A percentile compares a stretch with the other conserved stretches of the same genome.
Conservation (phyloP, 2,113 vertebrate species). For the Brienomyrus brachyistius region DNA sequence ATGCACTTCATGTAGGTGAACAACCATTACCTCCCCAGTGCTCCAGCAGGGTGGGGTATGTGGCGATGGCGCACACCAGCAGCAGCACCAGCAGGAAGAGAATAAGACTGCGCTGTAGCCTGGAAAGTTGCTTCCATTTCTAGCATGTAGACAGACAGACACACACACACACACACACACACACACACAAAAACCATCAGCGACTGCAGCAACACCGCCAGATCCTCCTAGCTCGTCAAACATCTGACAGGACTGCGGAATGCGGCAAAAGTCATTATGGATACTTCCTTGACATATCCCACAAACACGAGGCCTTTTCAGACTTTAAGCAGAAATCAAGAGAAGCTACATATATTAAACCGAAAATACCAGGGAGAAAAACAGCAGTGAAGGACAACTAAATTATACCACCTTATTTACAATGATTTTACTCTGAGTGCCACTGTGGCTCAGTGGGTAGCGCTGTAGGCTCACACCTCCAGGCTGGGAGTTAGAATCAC, state of each 20-base stretch:
- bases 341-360: background rate
- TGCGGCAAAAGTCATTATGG: background rate
- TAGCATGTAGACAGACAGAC: slow-evolving; percentile 40
- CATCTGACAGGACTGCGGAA: background rate
- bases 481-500: background rate
- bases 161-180: slow-evolving; percentile 21
- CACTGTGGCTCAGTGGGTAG: background rate
- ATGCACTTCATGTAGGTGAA: background rate
- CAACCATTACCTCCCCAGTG: slow-evolving; percentile 66
- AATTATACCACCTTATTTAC: background rate
- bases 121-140: slow-evolving; percentile 93
- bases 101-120: slow-evolving; percentile 78
- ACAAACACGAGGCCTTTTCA: background rate
- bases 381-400: background rate
- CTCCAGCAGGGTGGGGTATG: slow-evolving; percentile 56
- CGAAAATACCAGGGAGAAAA: background rate
- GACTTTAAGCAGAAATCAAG: background rate
- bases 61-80: slow-evolving; percentile 62
- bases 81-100: slow-evolving; percentile 65
- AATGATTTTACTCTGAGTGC: background rate
- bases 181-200: background rate
- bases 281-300: background rate
- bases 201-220: background rate
- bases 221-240: background rate
- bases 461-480: background rate